These are phyloP conservation scores for Charina bottae DNA, from an alignment of 2,113 vertebrate species.

Conservation along the genomic window DNA sequence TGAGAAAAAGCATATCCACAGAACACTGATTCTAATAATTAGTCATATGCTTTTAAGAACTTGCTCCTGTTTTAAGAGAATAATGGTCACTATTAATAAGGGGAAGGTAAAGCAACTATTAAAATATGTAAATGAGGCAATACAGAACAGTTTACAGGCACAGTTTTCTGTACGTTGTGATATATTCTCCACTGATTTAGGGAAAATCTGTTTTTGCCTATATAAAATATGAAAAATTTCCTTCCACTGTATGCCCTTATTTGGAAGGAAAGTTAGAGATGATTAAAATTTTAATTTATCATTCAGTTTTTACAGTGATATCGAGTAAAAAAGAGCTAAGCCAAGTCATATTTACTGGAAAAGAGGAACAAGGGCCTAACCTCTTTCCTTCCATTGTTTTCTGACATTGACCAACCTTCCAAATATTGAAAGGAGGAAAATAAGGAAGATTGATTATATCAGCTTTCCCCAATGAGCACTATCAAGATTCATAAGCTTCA, in stretches of 20 bases:
- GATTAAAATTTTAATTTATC: background rate
- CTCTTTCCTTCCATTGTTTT: background rate
- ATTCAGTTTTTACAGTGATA: background rate
- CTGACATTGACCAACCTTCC: background rate
- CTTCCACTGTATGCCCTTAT: background rate
- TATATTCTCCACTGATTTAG: background rate
- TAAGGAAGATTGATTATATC: background rate
- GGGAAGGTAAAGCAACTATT: background rate
- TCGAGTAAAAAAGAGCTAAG: background rate
- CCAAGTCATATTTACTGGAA: background rate
- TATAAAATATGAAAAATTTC: background rate
- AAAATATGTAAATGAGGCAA: background rate
- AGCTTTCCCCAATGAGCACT: background rate
- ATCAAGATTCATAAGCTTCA: background rate
- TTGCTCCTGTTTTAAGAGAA: background rate
- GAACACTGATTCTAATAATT: background rate
- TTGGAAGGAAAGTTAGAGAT: background rate
- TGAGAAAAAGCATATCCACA: background rate
- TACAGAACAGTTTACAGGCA: background rate
- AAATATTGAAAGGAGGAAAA: background rate
- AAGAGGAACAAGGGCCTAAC: background rate
- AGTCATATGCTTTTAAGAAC: background rate
- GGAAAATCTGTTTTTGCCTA: background rate
- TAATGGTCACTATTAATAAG: background rate
- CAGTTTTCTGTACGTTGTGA: background rate